Base-by-base conservation (phyloP, 2,797 vertebrate genomes). In the Melanotaenia nigrans region DNA sequence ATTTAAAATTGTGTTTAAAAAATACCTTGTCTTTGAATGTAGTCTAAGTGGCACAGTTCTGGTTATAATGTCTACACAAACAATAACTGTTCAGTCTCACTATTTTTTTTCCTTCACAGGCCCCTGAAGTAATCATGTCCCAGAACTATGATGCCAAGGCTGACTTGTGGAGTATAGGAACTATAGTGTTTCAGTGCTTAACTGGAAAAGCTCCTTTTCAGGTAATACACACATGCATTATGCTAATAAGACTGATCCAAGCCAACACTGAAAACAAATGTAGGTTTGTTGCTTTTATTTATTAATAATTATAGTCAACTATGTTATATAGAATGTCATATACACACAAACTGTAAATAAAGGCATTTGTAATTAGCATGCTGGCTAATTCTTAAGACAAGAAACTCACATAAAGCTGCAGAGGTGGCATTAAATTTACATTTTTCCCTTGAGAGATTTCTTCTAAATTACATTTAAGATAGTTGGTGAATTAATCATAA, bases 51-150 rank as follows among this genome's bases (percentile, higher is more conserved):
- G 30, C 30, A 30, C 30, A 30, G 30, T 4, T 30, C 30, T 30
- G 3, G 16, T 61, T 20, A 30, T n/a, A 47, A 4, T 67, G n/a
- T 47, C 2, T 45, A 25, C 5, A 5, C 18, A 12, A 47, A 32
- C 13, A 16, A 30, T 56, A 30, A 22, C 35, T 47, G 16, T 36
- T 65, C 0, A 7, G 62, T 53, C 24, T 38, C 30, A 20, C 2
- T 1, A 10, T 57, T 70, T 66, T 70, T 66, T 16, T 9, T 38
- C 30, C 30, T 60, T 16, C 0, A 40, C 78, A 99, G 98, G 98
- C 98, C 69, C 98, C 98, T 3, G 98, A 99, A 86, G 98, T 99
- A 68, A 99, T 99, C 74, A 99, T 99, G 98, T 99, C 97, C 35
- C 98, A 99, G 81, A 97, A 93, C 88, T 99, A 99, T 0, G 98